Evolutionary conservation across 2,888 invertebrate species (phyloP).

Genomic region (Scaptomyza caliginosa): DNA sequence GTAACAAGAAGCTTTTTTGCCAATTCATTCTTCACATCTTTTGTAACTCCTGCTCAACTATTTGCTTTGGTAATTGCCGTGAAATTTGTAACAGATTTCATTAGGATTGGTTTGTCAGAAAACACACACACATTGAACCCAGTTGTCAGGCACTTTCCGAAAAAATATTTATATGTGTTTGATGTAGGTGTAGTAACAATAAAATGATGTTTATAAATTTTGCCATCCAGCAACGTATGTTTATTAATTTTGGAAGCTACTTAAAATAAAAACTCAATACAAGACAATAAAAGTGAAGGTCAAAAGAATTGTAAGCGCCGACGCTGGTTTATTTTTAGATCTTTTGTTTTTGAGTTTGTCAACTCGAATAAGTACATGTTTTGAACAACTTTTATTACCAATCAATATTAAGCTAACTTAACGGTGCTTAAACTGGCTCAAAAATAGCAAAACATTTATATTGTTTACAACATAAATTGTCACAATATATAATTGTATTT

Average conservation of each 20-base stretch:
- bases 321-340: conserved; percentile 57
- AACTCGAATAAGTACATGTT: conserved; percentile 11
- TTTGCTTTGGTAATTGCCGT: conserved; percentile 63
- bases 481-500: background rate
- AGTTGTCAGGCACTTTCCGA: background rate
- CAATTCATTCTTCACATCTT: conserved; percentile 37
- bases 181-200: background rate
- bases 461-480: too few species aligned
- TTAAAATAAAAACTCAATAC: conserved; percentile 20
- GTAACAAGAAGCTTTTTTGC: conserved; percentile 28
- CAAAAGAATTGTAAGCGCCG: conserved; percentile 54
- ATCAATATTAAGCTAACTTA: background rate
- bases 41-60: conserved; percentile 22
- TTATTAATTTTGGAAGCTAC: conserved; percentile 14
- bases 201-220: too few species aligned
- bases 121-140: background rate
- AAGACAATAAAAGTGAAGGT: conserved; percentile 53
- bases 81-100: conserved; percentile 54
- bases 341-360: conserved; percentile 36
- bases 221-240: background rate
- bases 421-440: too few species aligned
- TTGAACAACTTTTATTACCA: conserved; percentile 7
- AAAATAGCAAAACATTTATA: too few species aligned
- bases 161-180: conserved; percentile 1
- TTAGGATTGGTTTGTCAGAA: background rate